These are phyloP conservation scores for Leucoraja erinaceus DNA, from an alignment of 2,113 vertebrate species.

Conservation along the genomic window DNA sequence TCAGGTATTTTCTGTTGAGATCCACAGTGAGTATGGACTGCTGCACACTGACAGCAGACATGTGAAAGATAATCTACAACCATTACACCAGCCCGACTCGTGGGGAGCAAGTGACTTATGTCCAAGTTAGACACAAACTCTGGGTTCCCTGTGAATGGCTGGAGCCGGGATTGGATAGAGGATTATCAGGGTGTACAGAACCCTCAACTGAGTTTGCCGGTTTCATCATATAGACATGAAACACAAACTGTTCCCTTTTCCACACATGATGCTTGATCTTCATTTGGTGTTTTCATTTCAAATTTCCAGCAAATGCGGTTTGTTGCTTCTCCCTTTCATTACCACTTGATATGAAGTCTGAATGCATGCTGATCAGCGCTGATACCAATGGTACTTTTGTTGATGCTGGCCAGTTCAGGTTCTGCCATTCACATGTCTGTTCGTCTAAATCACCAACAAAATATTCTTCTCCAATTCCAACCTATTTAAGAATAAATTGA, in stretches of 20 bases:
- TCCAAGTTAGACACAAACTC: background rate
- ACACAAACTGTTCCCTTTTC: too few relatives aligned
- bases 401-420: background rate
- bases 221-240: background rate
- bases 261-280: too few relatives aligned
- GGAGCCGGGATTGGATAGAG: background rate
- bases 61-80: too few relatives aligned
- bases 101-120: too few relatives aligned
- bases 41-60: too few relatives aligned
- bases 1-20: too few relatives aligned
- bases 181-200: background rate
- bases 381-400: background rate
- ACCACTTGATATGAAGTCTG: background rate
- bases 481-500: background rate
- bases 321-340: too few relatives aligned
- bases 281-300: too few relatives aligned
- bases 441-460: background rate
- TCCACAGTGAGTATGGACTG: too few relatives aligned
- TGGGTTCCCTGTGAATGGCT: background rate
- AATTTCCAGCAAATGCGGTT: too few relatives aligned
- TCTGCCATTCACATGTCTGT: background rate
- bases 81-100: too few relatives aligned
- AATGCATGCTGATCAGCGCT: background rate
- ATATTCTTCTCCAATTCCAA: background rate
- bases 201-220: background rate